These are phyloP conservation scores for Nemotelus pantherinus DNA, from an alignment of 2,888 invertebrate species.

Conservation along the genomic window DNA sequence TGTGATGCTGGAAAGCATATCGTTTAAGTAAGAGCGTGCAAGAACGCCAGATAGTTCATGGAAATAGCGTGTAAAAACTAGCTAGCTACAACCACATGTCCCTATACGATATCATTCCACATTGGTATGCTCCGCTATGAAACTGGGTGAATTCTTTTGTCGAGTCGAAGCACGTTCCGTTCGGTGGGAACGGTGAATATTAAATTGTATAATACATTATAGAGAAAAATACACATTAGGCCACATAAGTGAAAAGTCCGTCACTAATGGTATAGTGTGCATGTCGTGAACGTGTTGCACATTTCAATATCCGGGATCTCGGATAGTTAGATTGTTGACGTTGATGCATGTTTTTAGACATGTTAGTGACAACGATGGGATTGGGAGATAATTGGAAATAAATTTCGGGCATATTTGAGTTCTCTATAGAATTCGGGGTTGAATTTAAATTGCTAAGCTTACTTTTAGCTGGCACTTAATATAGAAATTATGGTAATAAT, in stretches of 20 bases:
- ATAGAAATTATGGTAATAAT: too few species aligned
- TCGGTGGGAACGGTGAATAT: conserved; percentile 44
- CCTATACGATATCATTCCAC: conserved; percentile 14
- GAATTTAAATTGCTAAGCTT: too few species aligned
- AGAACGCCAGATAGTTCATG: not conserved
- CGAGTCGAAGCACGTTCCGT: conserved; percentile 22
- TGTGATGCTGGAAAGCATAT: not conserved
- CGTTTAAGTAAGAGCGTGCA: not conserved
- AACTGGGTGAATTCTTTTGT: not conserved
- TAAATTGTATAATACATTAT: conserved; percentile 45
- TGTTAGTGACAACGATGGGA: not conserved
- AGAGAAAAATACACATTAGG: conserved; percentile 25
- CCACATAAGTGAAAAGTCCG: conserved; percentile 40
- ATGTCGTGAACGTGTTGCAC: conserved; percentile 36
- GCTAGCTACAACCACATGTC: not conserved
- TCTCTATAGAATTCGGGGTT: too few species aligned
- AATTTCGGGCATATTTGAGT: too few species aligned
- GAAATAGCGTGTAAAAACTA: too few species aligned
- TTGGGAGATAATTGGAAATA: too few species aligned
- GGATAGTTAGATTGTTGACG: conserved; percentile 9
- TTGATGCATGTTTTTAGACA: conserved; percentile 18
- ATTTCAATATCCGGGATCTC: conserved; percentile 14
- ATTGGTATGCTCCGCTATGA: too few species aligned
- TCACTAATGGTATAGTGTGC: conserved; percentile 20
- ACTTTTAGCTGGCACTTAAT: too few species aligned